Evolutionary conservation across 2,113 vertebrate genomes (phyloP), one percentile per base, ranked within the genome.

Genomic region (Apodemus speciosus): DNA sequence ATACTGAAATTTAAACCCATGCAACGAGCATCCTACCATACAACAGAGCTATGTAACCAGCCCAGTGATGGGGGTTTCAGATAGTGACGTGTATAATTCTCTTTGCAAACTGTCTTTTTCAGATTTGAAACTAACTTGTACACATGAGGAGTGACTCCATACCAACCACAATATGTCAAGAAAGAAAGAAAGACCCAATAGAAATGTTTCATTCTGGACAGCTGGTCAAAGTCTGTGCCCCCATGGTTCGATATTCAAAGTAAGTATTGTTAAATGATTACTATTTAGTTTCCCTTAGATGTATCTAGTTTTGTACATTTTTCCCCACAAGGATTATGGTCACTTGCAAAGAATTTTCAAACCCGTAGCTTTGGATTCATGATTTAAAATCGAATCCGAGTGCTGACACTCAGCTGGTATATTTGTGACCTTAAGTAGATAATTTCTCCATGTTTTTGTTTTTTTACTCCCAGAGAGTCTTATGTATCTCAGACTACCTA

Each of bases 231-330:
- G 98, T 99, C 64, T 99, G 99, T 92, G 99, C 99, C 0, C 99
- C 99, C 0, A 99, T 99, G 99, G 99, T 99, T 21, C 99, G 99
- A 79, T 99, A 99, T 97, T 99, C 99, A 85, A 99, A 99, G 99
- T 99, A 98, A 99, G 99, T 98, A 0, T 69, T 93, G 0, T 77
- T 89, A 76, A 90, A 80, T 87, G 43, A 20, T 87, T 84, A 90
- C 90, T 18, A 86, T 84, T 16, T 92, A 38, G 88, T 79, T 94
- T 93, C 49, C 18, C 15, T 95, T 83, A 68, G 62, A 23, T 86
- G 21, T 27, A 23, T 85, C 88, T 92, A 88, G 73, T 46, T 62
- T 75, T 10, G 83, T 51, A 5, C 11, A 32, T n/a, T 9, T 30
- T 2, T 0, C 6, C n/a, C 20, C 56, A 15, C 56, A 72, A 30